A percentile compares a stretch with the other conserved stretches of the same genome.
These are phyloP conservation scores for Threskiornis aethiopicus DNA, from an alignment of 2,797 vertebrate genomes.

Conservation along the genomic window DNA sequence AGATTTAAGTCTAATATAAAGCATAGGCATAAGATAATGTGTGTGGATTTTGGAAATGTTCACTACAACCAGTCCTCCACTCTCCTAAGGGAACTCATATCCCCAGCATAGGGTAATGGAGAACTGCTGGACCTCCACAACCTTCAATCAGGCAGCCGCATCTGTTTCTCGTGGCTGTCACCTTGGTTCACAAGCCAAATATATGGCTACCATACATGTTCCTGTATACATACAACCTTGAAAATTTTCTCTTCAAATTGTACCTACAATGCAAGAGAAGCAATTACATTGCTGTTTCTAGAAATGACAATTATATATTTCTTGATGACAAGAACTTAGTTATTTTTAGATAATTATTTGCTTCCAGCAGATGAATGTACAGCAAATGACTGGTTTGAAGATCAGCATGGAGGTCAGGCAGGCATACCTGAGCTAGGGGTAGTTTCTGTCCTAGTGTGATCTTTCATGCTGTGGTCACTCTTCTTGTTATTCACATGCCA, in stretches of 20 bases:
- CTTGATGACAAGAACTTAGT: neutral
- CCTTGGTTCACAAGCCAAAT: neutral
- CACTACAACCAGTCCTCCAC: neutral
- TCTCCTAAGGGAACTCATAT: neutral
- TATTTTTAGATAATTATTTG: neutral
- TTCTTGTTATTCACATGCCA: neutral
- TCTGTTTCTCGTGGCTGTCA: neutral
- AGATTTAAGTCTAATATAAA: neutral
- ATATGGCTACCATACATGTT: neutral
- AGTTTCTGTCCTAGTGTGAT: neutral
- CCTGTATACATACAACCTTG: neutral
- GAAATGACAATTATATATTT: neutral
- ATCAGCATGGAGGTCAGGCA: neutral
- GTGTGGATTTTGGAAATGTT: neutral
- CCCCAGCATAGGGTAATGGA: neutral
- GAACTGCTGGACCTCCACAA: neutral
- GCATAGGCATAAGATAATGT: neutral
- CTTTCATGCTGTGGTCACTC: neutral
- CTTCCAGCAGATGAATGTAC: neutral
- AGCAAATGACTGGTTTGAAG: neutral
- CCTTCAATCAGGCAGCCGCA: neutral
- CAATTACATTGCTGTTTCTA: neutral
- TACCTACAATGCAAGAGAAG: neutral
- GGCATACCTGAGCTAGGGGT: neutral
- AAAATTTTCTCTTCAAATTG: neutral